Percentiles rank a stretch among this genome's conserved stretches.
Evolutionary conservation across 2,113 vertebrate species (phyloP).

Genomic region (Heterotilapia buettikoferi): DNA sequence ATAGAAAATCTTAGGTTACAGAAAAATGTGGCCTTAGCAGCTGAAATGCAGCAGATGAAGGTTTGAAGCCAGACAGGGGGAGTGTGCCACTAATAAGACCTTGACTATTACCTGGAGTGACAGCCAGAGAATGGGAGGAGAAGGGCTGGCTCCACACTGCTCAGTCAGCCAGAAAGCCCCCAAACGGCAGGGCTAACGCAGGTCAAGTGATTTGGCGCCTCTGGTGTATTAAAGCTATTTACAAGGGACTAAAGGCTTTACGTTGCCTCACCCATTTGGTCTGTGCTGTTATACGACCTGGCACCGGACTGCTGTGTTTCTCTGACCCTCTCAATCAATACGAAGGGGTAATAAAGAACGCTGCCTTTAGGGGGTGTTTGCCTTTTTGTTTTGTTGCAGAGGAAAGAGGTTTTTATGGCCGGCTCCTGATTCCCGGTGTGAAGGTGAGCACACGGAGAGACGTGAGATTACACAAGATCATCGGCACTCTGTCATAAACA

Average conservation of each 20-base stretch:
- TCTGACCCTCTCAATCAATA: constrained; percentile 70
- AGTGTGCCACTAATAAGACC: constrained; percentile 71
- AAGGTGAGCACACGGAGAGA: background rate
- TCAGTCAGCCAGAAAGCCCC: constrained; percentile 77
- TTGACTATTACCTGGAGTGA: constrained; percentile 81
- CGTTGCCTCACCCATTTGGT: constrained; percentile 41
- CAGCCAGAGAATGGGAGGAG: constrained; percentile 75
- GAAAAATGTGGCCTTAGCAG: constrained; percentile 9
- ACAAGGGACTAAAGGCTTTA: constrained; percentile 75
- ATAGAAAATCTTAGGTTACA: background rate
- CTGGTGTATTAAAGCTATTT: constrained; percentile 79
- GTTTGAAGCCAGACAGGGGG: constrained; percentile 53
- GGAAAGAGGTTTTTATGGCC: constrained; percentile 45
- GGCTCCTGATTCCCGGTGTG: constrained; percentile 52
- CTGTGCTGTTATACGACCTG: constrained; percentile 67
- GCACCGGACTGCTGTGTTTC: constrained; percentile 52
- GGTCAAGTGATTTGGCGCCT: constrained; percentile 89
- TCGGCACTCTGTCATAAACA: background rate
- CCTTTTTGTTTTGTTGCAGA: constrained; percentile 50
- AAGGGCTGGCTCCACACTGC: constrained; percentile 64
- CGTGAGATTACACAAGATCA: constrained; percentile 17
- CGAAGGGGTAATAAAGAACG: constrained; percentile 61
- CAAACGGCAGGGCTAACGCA: constrained; percentile 69
- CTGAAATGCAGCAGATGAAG: constrained; percentile 52
- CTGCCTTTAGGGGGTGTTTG: constrained; percentile 43